These are phyloP conservation scores for Thripadectes ignobilis DNA, from an alignment of 2,797 vertebrate genomes.

Conservation along the genomic window DNA sequence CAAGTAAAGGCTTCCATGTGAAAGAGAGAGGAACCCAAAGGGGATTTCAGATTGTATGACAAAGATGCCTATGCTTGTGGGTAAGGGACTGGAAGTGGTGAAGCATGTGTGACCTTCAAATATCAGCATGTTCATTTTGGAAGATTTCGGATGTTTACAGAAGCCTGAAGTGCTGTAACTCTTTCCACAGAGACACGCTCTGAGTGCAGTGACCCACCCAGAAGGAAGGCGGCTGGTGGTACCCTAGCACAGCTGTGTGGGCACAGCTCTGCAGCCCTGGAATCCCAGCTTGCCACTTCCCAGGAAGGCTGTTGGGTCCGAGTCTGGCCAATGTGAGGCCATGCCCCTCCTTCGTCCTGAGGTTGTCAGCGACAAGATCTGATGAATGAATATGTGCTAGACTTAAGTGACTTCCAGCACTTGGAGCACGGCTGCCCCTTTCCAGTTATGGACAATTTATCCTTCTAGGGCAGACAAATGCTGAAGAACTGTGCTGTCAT, in stretches of 20 bases:
- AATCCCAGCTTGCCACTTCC: background rate
- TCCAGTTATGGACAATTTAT: background rate
- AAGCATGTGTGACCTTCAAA: conserved; percentile 32
- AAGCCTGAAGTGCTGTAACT: background rate
- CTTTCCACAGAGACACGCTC: background rate
- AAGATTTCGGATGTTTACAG: background rate
- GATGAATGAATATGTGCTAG: accelerated
- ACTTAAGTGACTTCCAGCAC: background rate
- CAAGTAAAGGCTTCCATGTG: background rate
- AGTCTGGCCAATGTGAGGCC: accelerated
- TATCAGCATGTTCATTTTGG: background rate
- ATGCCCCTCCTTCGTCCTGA: accelerated
- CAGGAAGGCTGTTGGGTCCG: accelerated
- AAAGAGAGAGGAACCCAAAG: background rate
- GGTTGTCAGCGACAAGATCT: background rate
- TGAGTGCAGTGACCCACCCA: background rate
- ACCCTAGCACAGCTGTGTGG: background rate
- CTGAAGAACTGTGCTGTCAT: background rate
- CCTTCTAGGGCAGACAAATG: background rate
- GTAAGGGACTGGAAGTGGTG: background rate
- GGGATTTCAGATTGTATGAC: background rate
- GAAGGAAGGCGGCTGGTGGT: accelerated
- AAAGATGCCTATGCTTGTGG: background rate
- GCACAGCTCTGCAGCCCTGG: background rate
- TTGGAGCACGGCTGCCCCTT: background rate